phyloP scores from a whole-genome alignment of 2,797 vertebrate genomes.

The Cephalopachus bancanus region DNA sequence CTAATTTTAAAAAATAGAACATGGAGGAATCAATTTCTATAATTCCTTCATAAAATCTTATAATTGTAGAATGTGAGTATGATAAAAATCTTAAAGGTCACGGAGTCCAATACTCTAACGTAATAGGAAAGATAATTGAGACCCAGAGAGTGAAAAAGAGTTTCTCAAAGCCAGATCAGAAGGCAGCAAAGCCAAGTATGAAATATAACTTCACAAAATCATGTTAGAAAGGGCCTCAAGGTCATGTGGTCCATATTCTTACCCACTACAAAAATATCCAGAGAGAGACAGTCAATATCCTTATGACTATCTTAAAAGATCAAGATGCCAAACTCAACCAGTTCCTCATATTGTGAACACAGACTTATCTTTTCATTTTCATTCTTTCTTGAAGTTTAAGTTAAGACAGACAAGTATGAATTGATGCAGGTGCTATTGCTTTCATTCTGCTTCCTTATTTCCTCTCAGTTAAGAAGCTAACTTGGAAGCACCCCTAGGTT shows the following conservation, averaged over 20 bases:
- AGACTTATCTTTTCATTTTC: not conserved
- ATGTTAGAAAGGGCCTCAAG: not conserved
- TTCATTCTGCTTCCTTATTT: not conserved
- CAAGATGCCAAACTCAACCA: not conserved
- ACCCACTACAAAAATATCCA: not conserved
- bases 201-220: not conserved
- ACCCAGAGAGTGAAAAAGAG: not conserved
- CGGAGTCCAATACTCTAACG: not conserved
- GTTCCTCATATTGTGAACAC: not conserved
- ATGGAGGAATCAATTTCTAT: not conserved
- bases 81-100: constrained; percentile 1
- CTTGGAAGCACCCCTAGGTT: not conserved
- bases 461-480: constrained; percentile 13
- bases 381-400: not conserved
- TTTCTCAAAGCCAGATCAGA: not conserved
- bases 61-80: not conserved
- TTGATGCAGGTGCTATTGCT: not conserved
- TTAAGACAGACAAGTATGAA: not conserved
- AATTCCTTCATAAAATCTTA: not conserved
- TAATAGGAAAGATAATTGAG: not conserved
- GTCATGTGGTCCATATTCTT: not conserved
- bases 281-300: not conserved
- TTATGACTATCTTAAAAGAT: not conserved
- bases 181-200: not conserved
- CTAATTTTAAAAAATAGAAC: not conserved